Evolutionary conservation across 2,797 vertebrate species (phyloP).

Genomic region (Microctenopoma stevenorrisi): DNA sequence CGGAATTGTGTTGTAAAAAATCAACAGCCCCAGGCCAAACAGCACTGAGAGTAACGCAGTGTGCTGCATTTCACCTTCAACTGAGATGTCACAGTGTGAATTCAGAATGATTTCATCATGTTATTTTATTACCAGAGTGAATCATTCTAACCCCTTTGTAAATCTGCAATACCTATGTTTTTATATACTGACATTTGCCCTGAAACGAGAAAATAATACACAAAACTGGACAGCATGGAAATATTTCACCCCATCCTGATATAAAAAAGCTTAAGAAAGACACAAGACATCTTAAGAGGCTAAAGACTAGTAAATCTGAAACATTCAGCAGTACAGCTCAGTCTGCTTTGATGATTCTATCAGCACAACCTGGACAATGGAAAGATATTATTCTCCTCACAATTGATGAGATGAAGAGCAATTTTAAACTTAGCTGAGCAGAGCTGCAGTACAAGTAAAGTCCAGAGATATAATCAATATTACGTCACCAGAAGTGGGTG

Average conservation of each 20-base stretch:
- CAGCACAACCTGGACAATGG: constrained; percentile 2
- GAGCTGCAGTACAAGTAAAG: constrained; percentile 15
- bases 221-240: too few species aligned
- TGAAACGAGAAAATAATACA: too few species aligned
- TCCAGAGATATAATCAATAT: constrained; percentile 44
- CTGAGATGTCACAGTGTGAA: constrained; percentile 22
- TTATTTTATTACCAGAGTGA: not conserved
- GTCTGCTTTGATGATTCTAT: not conserved
- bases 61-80: constrained; percentile 32
- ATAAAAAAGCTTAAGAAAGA: too few species aligned
- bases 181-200: not conserved
- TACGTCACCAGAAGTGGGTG: constrained; percentile 34
- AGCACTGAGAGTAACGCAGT: not conserved
- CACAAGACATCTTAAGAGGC: too few species aligned
- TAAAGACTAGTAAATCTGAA: not conserved
- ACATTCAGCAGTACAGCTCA: not conserved
- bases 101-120: not conserved
- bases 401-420: constrained; percentile 1
- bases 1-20: constrained; percentile 45
- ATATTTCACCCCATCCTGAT: too few species aligned
- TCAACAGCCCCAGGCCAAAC: constrained; percentile 35
- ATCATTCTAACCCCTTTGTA: not conserved
- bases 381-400: constrained; percentile 24
- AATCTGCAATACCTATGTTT: too few species aligned
- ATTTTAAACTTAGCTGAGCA: constrained; percentile 22